Base-by-base conservation (phyloP, 1,140 invertebrate genomes). In the Eueides isabella region DNA sequence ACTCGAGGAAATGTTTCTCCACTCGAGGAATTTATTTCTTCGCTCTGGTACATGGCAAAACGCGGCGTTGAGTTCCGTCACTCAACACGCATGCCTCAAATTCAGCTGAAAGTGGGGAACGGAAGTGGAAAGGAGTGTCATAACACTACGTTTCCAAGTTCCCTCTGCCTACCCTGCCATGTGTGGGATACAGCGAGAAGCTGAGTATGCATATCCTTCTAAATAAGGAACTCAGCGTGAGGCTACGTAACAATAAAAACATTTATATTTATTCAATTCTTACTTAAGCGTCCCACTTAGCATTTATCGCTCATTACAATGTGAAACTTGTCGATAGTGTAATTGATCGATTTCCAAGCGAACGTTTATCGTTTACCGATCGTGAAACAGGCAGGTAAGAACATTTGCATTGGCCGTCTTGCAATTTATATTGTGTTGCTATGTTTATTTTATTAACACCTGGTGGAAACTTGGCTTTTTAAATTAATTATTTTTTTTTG, bases 281-380 rank as follows among this genome's bases (percentile, higher is more conserved):
- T 44, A 44, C 19, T 44, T 19, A 26, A 48, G 67, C 41, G 67
- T 23, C 48, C 48, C 23, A 55, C 48, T 55, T 55, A 55, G 48
- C 19, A 55, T 38, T 70, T 61, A 61, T 30, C 33, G 33, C 14
- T 70, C 68, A 70, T 70, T 70, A 62, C 31, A 41, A 70, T 70
- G 68, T 70, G 26, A 44, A 67, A 61, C 71, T 44, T 33, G 65
- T 67, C 64, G 55, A 73, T 67, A 67, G 71, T 38, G 19, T 67
- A 67, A 74, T 63, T 74, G 72, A 74, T 74, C 35, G 72, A 74
- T 74, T 68, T 31, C 72, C 61, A 48, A 62, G 72, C 66, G 66
- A 23, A 67, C 31, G 72, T 64, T 74, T 63, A 74, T 63, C 64
- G 72, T 74, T 74, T 68, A 68, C 55, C 55, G 65, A 68, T 68